These are phyloP conservation scores for Chloroclysta siterata DNA, from an alignment of 2,888 invertebrate genomes.

Conservation along the genomic window DNA sequence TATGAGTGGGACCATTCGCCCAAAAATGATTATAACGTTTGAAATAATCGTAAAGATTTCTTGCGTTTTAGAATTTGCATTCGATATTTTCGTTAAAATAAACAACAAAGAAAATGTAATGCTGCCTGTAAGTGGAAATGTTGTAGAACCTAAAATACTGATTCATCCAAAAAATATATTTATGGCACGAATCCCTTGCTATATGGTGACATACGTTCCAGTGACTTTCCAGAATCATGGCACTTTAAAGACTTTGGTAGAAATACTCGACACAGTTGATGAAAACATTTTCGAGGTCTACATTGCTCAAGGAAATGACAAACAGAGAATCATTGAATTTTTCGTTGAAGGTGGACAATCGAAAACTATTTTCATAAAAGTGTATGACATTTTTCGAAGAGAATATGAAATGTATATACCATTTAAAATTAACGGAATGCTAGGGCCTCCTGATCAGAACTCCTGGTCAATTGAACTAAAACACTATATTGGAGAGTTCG, in stretches of 20 bases:
- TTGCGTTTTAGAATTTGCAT: conserved; percentile 69
- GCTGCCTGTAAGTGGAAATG: conserved; percentile 74
- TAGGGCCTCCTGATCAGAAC: conserved; percentile 81
- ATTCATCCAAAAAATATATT: conserved; percentile 80
- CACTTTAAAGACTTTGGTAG: conserved; percentile 57
- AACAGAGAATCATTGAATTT: conserved; percentile 62
- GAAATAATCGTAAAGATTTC: conserved; percentile 73
- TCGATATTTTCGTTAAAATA: conserved; percentile 70
- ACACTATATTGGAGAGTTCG: conserved; percentile 64
- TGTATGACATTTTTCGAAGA: conserved; percentile 67
- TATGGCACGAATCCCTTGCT: conserved; percentile 76
- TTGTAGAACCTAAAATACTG: conserved; percentile 77
- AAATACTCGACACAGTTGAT: conserved; percentile 65
- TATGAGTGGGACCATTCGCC: conserved; percentile 76
- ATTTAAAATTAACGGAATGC: conserved; percentile 82
- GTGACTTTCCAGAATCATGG: conserved; percentile 70
- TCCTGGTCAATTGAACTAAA: conserved; percentile 62
- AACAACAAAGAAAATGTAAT: conserved; percentile 75
- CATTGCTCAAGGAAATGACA: conserved; percentile 66
- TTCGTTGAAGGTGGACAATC: conserved; percentile 66
- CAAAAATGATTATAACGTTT: conserved; percentile 77
- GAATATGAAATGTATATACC: conserved; percentile 86
- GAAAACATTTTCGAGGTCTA: conserved; percentile 73
- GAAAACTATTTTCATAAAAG: conserved; percentile 70
- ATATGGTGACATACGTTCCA: conserved; percentile 70